phyloP scores from a whole-genome alignment of 64 coral and sea anemone species.

The Catalaphyllia jardinei region DNA sequence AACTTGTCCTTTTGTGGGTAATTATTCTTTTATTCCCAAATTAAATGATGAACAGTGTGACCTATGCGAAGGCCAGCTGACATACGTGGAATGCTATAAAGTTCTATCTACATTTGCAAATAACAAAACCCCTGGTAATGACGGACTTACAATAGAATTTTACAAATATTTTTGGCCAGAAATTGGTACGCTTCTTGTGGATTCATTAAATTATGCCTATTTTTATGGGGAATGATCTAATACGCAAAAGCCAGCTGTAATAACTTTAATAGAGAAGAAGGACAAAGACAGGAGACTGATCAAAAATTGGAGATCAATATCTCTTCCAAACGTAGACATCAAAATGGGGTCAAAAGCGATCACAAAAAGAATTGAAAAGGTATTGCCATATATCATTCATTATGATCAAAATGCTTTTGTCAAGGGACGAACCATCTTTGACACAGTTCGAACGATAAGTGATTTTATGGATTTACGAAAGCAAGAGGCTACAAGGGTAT shows the following conservation, averaged over 20 bases:
- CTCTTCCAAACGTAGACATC: neutral
- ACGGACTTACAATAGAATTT: slow-evolving; percentile 4
- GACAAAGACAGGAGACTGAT: neutral
- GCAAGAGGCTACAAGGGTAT: neutral
- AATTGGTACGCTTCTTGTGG: neutral
- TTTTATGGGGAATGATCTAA: neutral
- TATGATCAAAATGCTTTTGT: no score
- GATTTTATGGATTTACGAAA: neutral
- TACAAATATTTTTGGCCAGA: slow-evolving; percentile 3
- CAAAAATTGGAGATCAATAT: slow-evolving; percentile 15
- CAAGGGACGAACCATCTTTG: neutral
- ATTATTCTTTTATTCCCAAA: no score
- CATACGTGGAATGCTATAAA: neutral
- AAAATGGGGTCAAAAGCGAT: slow-evolving; percentile 4
- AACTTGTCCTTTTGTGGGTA: no score
- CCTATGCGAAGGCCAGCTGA: no score
- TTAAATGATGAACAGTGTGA: no score
- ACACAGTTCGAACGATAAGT: neutral
- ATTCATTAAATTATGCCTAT: neutral
- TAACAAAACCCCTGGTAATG: no score
- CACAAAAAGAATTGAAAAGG: neutral
- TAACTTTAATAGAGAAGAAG: slow-evolving; percentile 2
- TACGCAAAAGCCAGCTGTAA: slow-evolving; percentile 6
- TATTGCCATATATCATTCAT: no score
- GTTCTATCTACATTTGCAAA: neutral